These are phyloP conservation scores for Cromileptes altivelis DNA, from an alignment of 2,113 vertebrate species.

Conservation along the genomic window DNA sequence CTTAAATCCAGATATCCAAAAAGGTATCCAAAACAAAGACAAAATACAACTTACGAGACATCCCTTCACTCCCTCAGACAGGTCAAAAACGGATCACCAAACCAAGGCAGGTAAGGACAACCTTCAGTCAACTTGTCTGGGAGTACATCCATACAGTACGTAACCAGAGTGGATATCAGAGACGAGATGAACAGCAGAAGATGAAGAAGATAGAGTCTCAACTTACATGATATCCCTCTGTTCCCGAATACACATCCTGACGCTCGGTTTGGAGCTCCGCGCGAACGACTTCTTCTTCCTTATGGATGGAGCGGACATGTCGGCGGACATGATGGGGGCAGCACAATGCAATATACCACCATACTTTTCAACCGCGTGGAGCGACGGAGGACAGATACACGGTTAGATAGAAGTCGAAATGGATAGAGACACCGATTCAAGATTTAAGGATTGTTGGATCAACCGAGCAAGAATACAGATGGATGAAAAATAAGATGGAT, in stretches of 20 bases:
- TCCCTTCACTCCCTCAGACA: background rate
- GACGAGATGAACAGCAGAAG: background rate
- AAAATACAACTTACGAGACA: background rate
- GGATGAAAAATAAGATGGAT: background rate
- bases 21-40: background rate
- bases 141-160: background rate
- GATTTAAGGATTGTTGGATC: background rate
- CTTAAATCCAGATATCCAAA: background rate
- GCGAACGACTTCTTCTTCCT: conserved; percentile 73
- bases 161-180: background rate
- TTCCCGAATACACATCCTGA: conserved; percentile 74
- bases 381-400: background rate
- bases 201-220: background rate
- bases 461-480: background rate
- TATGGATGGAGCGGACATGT: conserved; percentile 66
- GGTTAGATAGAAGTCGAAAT: background rate
- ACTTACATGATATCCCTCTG: conserved; percentile 76
- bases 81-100: background rate
- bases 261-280: conserved; percentile 45
- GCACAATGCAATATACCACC: conserved; percentile 23
- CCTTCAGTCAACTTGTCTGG: background rate
- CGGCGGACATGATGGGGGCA: conserved; percentile 47
- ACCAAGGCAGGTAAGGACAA: background rate
- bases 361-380: conserved; percentile 51
- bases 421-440: background rate